Base-by-base conservation (phyloP, 1,140 invertebrate genomes). In the Drosophila lacteicornis region DNA sequence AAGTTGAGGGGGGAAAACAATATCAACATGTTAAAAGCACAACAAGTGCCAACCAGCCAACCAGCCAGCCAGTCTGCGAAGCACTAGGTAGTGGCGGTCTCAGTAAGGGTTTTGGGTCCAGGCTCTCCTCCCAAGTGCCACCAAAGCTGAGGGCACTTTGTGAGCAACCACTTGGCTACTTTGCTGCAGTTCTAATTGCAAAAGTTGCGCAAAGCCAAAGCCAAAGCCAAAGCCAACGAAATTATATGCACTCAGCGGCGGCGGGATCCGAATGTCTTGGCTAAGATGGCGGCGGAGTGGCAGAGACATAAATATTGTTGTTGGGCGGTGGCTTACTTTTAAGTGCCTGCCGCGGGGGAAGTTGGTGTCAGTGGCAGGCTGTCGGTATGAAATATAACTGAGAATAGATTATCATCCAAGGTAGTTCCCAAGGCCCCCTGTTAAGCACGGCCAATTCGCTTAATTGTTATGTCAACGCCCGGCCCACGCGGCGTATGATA, bases 391-490 rank as follows among this genome's bases (percentile, higher is more conserved):
- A 71, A 70, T 71, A 79, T 79, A 55, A 58, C 65, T 62, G 51
- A 8, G 70, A 70, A 71, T 70, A 71, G 57, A 79, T 79, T 79
- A 79, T 56, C 57, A 62, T 50, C 42, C 46, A 30, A 77, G 53
- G 56, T 55, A 61, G 33, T 25, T 7, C 7, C 36, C 13, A 17
- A 25, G 50, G 25, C 3, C 17, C 17, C 19, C 49, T 22, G 17
- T 61, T 60, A 57, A 63, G 74, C 60, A 70, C 45, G 70, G 60
- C 80, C 71, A 80, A 84, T 80, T 87, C 71, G 65, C 76, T 63
- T 83, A 83, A 86, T 83, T 80, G 75, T 66, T 80, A 82, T 87
- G 83, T 86, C 76, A 75, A 79, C 83, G 79, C 56, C 63, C 17
- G 58, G 82, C 65, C 78, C 75, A 71, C 76, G 75, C 68, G 77